Evolutionary conservation across 2,113 vertebrate genomes (phyloP), one percentile per base, ranked within the genome.

Genomic region (Damaliscus lunatus): DNA sequence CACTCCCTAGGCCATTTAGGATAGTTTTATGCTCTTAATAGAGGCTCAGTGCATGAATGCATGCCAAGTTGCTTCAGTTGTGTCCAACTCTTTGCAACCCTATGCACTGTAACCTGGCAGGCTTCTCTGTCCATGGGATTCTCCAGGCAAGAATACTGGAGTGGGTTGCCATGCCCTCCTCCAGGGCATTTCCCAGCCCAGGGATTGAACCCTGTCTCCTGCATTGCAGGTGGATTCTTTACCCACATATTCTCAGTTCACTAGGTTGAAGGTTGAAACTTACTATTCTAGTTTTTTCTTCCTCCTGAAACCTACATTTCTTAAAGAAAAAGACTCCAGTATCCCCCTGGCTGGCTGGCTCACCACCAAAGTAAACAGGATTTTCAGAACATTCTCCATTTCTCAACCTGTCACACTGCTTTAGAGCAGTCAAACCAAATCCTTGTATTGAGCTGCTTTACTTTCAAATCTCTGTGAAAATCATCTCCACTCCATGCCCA

Each of bases 381-480:
- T 90, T 94, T 96, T 84, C 31, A 97, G 71, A 91, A 62, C 36
- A 80, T 80, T 96, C 90, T 90, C 21, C 8, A 19, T 89, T 89
- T 93, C 43, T 95, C 64, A 85, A 33, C 11, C 25, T 91, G 55
- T 88, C 36, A 57, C 40, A 60, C 29, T 93, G 13, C 19, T 87
- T 80, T 78, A 12, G 4, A 92, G 43, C 5, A 91, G 59, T 81
- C 93, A 93, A 97, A 88, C 21, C 0, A 80, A 60, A 78, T 82
- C 19, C 46, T 62, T 50, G 43, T 46, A 25, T 57, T 36, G 64
- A 84, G n/a, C 31, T 95, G 55, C 52, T 52, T 93, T 91, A 52
- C 46, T 93, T 92, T 83, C 33, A 97, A 82, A 81, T 88, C 23
- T 77, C 59, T 95, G 74, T 1, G 91, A 48, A 96, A 97, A 88